These are phyloP conservation scores for Brenthis ino DNA, from an alignment of 2,888 invertebrate genomes.

Conservation along the genomic window DNA sequence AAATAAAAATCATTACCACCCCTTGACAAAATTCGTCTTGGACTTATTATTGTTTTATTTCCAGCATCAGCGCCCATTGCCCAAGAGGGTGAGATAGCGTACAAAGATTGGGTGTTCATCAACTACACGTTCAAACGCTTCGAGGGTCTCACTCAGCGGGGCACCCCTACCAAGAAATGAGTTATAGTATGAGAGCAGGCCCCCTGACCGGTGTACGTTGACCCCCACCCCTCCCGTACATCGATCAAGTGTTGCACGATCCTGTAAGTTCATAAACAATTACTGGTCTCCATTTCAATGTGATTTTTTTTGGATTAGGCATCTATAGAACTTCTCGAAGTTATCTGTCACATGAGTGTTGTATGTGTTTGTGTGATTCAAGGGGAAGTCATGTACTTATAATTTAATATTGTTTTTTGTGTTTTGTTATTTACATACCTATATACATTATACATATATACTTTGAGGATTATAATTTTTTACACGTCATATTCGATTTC, in stretches of 20 bases:
- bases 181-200: conserved; percentile 45
- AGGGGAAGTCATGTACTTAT: too few species aligned
- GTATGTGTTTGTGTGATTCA: too few species aligned
- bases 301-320: not conserved
- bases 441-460: too few species aligned
- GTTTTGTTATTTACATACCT: too few species aligned
- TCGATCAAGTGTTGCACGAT: conserved; percentile 24
- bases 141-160: conserved; percentile 97
- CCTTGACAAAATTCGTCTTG: conserved; percentile 17
- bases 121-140: conserved; percentile 99
- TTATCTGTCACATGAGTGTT: not conserved
- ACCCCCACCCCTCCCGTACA: conserved; percentile 18
- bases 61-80: conserved; percentile 92
- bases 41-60: conserved; percentile 35
- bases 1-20: not conserved
- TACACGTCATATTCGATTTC: too few species aligned
- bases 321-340: too few species aligned
- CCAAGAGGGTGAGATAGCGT: conserved; percentile 94
- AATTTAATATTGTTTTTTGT: too few species aligned
- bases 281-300: conserved; percentile 12
- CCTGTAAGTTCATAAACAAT: conserved; percentile 8
- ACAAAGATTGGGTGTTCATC: conserved; percentile 99
- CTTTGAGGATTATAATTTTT: too few species aligned
- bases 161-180: conserved; percentile 90
- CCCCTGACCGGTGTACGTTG: conserved; percentile 33